Evolutionary conservation across 2,888 invertebrate species (phyloP), one percentile per base, ranked within the genome.

Genomic region (Eristalinus sepulchralis): DNA sequence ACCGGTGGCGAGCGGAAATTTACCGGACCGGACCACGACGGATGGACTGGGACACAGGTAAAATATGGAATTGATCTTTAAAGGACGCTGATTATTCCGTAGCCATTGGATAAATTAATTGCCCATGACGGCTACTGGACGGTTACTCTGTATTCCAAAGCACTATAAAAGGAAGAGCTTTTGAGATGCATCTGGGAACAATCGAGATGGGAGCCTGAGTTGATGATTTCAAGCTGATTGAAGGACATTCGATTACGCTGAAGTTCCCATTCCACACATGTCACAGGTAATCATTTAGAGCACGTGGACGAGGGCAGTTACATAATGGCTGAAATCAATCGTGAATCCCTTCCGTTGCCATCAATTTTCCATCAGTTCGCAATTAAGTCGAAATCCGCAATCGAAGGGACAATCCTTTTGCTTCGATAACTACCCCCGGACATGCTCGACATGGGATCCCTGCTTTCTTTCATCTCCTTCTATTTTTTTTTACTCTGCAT

Each of bases 381-480:
- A 81, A 75, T 68, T 70, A 83, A 83, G 80, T 72, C 72, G 17
- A 72, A 72, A 77, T 82, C 60, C 62, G 20, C 63, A 78, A 67
- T 81, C 76, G 68, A 60, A 79, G 59, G 75, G 34, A 60, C 55
- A 71, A 76, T 80, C 75, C 81, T 67, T 76, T 60, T 81, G 84
- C 60, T 60, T 85, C 67, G 47, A 60, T 60, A 34, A 22, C 8
- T 67, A 31, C 24, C 24, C n/a, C 53, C 47, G 67, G 62, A 47
- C 66, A 72, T 85, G 63, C 53, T 34, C 68, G 67, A 59, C 70
- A 72, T 85, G 63, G 71, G 67, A 75, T 67, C 81, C 72, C 70
- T 53, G 72, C 66, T 77, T 47, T 17, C 17, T 47, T 47, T 47
- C 17, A 47, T 47, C 47, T 47, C 17, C 1, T n/a, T 2, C 8